Evolutionary conservation across 2,888 invertebrate species (phyloP), one percentile per base, ranked within the genome.

Genomic region (Drosophila cognata): DNA sequence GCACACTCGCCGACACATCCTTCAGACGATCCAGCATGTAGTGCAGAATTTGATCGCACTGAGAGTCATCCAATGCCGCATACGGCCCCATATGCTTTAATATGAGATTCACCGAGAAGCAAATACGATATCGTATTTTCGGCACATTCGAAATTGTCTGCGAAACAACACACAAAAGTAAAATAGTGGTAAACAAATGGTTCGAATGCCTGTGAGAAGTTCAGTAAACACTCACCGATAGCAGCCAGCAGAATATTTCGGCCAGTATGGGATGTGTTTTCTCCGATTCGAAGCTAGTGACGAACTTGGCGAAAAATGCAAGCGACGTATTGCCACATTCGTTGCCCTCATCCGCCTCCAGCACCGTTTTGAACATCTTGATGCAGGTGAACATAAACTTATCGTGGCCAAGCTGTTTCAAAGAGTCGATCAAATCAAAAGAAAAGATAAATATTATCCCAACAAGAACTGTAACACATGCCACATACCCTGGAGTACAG

Each of bases 41-140:
- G 31, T 94, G 94, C 64, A 96, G 94, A 43, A 98, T 95, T 81
- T 95, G 94, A 74, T 96, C 96, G 91, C 96, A 97, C 6, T 97
- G 94, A 31, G 95, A 94, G 92, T 97, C 97, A 87, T 97, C 97
- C 2, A 98, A 94, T 3, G 95, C 95, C 0, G 97, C 97, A 84
- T 97, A 95, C 29, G 96, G 95, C 1, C 96, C 96, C 72, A 98
- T 94, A 28, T 96, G 95, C 60, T 95, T 94, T 7, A 98, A 93
- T 53, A 98, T 94, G 85, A 95, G 95, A 74, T 96, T 96, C 41
- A 98, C 94, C 87, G 97, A 94, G 91, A 96, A 96, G 90, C 97
- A 98, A 0, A 96, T 94, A 55, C 97, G 94, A 92, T 95, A 96
- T 33, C 98, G 94, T 25, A 97, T 91, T 57, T 92, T 94, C 31